phyloP scores from a whole-genome alignment of 2,888 invertebrate species.

The Himalopsyche japonica region DNA sequence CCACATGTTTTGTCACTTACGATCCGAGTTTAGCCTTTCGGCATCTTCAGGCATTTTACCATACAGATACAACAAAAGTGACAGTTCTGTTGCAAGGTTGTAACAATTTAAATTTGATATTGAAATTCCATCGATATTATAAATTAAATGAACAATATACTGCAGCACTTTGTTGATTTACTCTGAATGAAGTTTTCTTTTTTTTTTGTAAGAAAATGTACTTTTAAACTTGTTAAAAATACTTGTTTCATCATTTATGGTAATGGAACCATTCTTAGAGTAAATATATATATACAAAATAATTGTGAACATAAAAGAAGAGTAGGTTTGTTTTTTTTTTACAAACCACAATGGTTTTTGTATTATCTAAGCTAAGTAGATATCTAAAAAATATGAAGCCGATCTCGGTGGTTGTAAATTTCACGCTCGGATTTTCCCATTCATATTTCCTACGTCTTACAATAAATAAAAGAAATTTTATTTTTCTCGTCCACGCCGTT shows the following conservation, averaged over 20 bases:
- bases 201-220: neutral
- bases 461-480: conserved; percentile 18
- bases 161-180: too few relatives aligned
- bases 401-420: conserved; percentile 8
- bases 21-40: too few relatives aligned
- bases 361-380: neutral
- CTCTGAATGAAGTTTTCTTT: too few relatives aligned
- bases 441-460: conserved; percentile 19
- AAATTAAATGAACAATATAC: too few relatives aligned
- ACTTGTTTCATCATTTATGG: neutral
- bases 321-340: neutral
- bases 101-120: too few relatives aligned
- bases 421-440: conserved; percentile 21
- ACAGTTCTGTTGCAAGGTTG: too few relatives aligned
- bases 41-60: too few relatives aligned
- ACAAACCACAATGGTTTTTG: neutral
- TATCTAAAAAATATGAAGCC: neutral
- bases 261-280: neutral
- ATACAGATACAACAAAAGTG: too few relatives aligned
- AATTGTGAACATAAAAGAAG: neutral
- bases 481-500: neutral
- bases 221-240: neutral
- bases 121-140: too few relatives aligned
- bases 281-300: neutral
- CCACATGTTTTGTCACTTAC: too few relatives aligned